Evolutionary conservation across 2,888 invertebrate genomes (phyloP), one percentile per base, ranked within the genome.

Genomic region (Cataglyphis livida): DNA sequence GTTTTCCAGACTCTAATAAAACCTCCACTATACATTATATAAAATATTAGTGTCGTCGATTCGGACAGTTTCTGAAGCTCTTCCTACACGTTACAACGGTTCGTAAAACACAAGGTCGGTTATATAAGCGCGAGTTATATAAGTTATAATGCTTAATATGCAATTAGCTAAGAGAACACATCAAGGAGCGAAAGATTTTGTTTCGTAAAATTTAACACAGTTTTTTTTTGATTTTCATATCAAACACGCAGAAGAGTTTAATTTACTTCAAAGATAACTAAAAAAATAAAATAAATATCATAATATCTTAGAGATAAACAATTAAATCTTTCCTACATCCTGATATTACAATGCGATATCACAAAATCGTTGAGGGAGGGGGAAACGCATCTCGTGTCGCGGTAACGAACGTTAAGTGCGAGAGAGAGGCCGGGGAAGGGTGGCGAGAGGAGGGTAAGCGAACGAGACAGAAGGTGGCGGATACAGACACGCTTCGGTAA

Each of bases 1-100:
- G 44, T 35, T 59, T 79, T 59, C 70, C 35, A 28, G 32, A 7
- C 48, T 62, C 64, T 84, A 68, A 75, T 82, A 84, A 84, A 84
- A 75, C 75, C 62, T 21, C 35, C 32, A 61, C 65, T 32, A 57
- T n/a, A 32, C 41, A 10, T 61, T 25, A n/a, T 48, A 44, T 32
- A 25, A 64, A 62, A 59, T 32, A 44, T 59, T 59, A 32, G 1
- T 32, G 57, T 59, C 21, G 44, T 21, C 4, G 25, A n/a, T 66
- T 9, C 38, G 41, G 21, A 9, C 32, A 12, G 21, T 79, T 70
- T 59, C 25, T 15, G 9, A n/a, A 25, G n/a, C 0, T 4, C 12
- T 21, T 5, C n/a, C 64, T n/a, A 12, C 38, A n/a, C 7, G 12
- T 38, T 6, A 12, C 25, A 6, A 25, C 18, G 54, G n/a, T 3